Percentiles rank a stretch among this genome's conserved stretches.
Evolutionary conservation across 2,113 vertebrate species (phyloP).

Genomic region (Antechinus stuartii): DNA sequence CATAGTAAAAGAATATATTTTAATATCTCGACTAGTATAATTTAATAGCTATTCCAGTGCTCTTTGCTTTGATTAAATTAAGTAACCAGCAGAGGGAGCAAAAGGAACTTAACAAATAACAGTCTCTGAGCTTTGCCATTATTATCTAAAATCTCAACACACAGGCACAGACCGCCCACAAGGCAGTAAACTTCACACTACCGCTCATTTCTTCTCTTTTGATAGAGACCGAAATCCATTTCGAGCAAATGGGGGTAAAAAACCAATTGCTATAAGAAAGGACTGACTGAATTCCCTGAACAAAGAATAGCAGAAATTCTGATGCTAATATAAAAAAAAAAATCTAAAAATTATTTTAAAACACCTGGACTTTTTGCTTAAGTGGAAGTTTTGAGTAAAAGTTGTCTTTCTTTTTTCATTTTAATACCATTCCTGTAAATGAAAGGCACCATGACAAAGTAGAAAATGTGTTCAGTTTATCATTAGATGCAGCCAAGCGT

Average conservation of each 20-base stretch:
- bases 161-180: not conserved
- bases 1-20: not conserved
- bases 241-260: not conserved
- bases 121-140: not conserved
- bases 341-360: constrained; percentile 9
- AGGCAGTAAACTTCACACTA: not conserved
- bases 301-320: constrained; percentile 10
- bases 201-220: not conserved
- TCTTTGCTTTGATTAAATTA: constrained; percentile 14
- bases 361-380: not conserved
- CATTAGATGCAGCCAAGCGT: not conserved
- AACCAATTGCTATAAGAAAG: not conserved
- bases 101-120: constrained; percentile 42
- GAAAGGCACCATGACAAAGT: not conserved
- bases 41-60: constrained; percentile 18
- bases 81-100: constrained; percentile 58
- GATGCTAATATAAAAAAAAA: constrained; percentile 38
- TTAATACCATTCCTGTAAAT: not conserved
- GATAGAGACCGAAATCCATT: not conserved
- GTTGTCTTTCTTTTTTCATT: not conserved
- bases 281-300: constrained; percentile 6
- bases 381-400: not conserved
- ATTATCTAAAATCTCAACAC: not conserved
- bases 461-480: not conserved
- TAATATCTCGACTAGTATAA: not conserved